These are phyloP conservation scores for Podarcis lilfordi DNA, from an alignment of 2,797 vertebrate species.

Conservation along the genomic window DNA sequence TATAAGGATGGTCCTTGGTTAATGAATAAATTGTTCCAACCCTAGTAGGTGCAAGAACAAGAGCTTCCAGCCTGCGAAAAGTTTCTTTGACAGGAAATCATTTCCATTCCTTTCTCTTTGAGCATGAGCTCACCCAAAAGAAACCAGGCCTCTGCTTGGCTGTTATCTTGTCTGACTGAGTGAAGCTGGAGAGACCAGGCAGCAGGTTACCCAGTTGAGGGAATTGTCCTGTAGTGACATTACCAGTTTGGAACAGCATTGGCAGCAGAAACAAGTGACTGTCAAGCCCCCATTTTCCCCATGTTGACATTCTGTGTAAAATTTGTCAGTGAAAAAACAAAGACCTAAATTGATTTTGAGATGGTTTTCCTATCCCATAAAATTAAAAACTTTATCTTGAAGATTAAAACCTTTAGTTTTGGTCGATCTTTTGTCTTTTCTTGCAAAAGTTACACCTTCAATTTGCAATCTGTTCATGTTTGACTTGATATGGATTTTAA, in stretches of 20 bases:
- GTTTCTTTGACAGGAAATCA: slow-evolving; percentile 16
- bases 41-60: neutral
- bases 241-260: neutral
- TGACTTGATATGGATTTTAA: neutral
- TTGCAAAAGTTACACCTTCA: neutral
- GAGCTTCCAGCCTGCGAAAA: neutral
- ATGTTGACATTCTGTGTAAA: slow-evolving; percentile 4
- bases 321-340: slow-evolving; percentile 18
- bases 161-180: neutral
- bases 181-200: slow-evolving; percentile 20
- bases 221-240: slow-evolving; percentile 1
- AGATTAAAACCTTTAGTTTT: slow-evolving; percentile 36
- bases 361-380: slow-evolving; percentile 17
- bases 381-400: neutral
- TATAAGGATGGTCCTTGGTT: neutral
- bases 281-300: neutral
- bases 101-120: neutral
- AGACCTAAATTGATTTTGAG: slow-evolving; percentile 7
- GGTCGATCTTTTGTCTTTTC: slow-evolving; percentile 9
- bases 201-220: neutral
- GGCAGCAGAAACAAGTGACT: neutral
- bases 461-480: neutral
- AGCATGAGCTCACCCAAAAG: neutral
- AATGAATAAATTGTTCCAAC: neutral
- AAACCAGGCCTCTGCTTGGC: neutral